A percentile compares a stretch with the other conserved stretches of the same genome.
Evolutionary conservation across 2,888 invertebrate species (phyloP).

Genomic region (Aporophyla lueneburgensis): DNA sequence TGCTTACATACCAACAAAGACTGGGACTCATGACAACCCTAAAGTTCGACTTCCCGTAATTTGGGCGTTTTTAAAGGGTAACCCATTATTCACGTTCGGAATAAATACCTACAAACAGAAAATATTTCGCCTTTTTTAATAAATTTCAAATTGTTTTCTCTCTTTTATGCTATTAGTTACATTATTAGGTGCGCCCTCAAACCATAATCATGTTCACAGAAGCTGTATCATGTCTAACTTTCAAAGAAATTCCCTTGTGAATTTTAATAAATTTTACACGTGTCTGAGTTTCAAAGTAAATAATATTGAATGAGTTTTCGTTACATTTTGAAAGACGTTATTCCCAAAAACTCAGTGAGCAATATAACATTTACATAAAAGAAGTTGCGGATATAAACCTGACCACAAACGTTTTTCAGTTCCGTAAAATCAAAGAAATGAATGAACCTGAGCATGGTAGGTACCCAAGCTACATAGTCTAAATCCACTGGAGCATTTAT

Average conservation of each 20-base stretch:
- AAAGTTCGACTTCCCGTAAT: constrained; percentile 28
- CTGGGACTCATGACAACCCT: constrained; percentile 3
- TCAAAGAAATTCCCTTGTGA: background rate
- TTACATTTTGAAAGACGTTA: constrained; percentile 17
- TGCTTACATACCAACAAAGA: constrained; percentile 22
- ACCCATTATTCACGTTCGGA: background rate
- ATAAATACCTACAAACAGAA: background rate
- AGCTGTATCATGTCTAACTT: background rate
- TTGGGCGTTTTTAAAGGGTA: constrained; percentile 12
- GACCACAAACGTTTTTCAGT: constrained; percentile 22
- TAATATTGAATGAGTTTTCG: constrained; percentile 10
- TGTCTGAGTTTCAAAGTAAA: constrained; percentile 16
- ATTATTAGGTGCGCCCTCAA: background rate
- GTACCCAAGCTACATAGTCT: constrained; percentile 14
- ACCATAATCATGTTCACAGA: background rate
- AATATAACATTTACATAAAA: constrained; percentile 18
- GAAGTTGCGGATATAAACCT: no score
- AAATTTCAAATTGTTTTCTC: background rate
- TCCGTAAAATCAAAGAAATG: constrained; percentile 36
- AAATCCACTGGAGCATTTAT: constrained; percentile 20
- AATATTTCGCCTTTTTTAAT: background rate
- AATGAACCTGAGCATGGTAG: background rate
- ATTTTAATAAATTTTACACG: constrained; percentile 1
- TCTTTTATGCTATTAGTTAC: background rate
- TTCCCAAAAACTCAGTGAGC: constrained; percentile 35